These are phyloP conservation scores for Malacosoma neustria DNA, from an alignment of 2,888 invertebrate genomes.

Conservation along the genomic window DNA sequence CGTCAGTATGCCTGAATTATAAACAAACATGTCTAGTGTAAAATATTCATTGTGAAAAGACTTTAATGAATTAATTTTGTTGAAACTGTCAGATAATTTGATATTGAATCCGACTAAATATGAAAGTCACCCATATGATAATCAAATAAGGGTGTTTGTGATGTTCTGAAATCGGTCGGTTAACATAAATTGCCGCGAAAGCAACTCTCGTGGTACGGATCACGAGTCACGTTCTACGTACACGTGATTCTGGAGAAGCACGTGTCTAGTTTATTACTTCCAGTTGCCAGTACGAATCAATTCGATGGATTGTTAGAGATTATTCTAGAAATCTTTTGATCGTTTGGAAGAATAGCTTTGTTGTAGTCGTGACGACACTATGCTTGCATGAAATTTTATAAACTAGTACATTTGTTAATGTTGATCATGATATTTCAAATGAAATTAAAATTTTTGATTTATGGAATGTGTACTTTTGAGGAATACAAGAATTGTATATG, in stretches of 20 bases:
- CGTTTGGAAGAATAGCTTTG: no score
- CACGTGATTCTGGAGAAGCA: constrained; percentile 37
- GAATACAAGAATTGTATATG: no score
- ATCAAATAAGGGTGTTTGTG: neutral
- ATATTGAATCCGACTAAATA: constrained; percentile 8
- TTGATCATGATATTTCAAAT: no score
- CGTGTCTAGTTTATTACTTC: constrained; percentile 24
- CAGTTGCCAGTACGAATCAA: constrained; percentile 13
- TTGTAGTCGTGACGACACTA: no score
- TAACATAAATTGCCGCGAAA: constrained; percentile 18
- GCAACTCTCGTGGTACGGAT: constrained; percentile 20
- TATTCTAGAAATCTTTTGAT: neutral
- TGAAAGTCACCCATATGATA: neutral
- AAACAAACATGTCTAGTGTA: no score
- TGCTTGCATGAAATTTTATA: no score
- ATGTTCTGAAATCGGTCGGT: constrained; percentile 17
- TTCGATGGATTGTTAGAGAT: constrained; percentile 11
- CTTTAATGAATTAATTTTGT: no score
- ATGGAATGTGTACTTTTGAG: no score
- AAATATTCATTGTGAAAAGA: no score
- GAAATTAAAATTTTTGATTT: no score
- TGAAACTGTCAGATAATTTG: neutral
- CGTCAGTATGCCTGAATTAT: no score
- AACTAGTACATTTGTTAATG: no score
- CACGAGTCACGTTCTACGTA: constrained; percentile 35